These are phyloP conservation scores for Arbacia lixula DNA, from an alignment of 53 echinoderm and acorn worm species.

Conservation along the genomic window DNA sequence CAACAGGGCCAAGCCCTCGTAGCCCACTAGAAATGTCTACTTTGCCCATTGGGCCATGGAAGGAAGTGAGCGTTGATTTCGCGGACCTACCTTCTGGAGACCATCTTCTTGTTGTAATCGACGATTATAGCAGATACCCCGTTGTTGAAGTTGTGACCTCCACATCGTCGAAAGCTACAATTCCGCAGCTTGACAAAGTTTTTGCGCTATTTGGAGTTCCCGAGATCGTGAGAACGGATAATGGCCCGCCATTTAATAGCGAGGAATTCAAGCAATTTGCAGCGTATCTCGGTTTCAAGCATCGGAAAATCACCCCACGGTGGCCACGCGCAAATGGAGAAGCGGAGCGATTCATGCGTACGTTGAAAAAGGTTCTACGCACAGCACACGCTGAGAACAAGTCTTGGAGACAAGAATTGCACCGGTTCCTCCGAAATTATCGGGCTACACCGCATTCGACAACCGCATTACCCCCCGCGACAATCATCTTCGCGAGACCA, in stretches of 20 bases:
- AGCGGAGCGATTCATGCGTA: conserved; percentile 66
- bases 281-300: conserved; percentile 67
- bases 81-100: conserved; percentile 66
- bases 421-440: conserved; percentile 56
- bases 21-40: conserved; percentile 71
- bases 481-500: conserved; percentile 27
- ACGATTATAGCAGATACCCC: conserved; percentile 75
- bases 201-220: conserved; percentile 74
- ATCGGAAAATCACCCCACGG: conserved; percentile 64
- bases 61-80: conserved; percentile 78
- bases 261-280: conserved; percentile 62
- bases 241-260: conserved; percentile 78
- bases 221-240: conserved; percentile 63
- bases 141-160: conserved; percentile 69
- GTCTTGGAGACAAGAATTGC: neutral
- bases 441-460: conserved; percentile 46
- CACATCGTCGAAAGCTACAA: conserved; percentile 64
- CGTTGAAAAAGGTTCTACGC: conserved; percentile 66
- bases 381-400: conserved; percentile 45
- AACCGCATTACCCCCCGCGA: conserved; percentile 23
- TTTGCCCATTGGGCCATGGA: conserved; percentile 60
- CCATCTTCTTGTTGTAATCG: conserved; percentile 67
- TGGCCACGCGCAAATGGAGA: conserved; percentile 74
- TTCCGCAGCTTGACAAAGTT: conserved; percentile 69
- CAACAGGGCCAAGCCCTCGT: too few species aligned